These are phyloP conservation scores for Myotis brandtii DNA, from an alignment of 2,113 vertebrate species.

Conservation along the genomic window DNA sequence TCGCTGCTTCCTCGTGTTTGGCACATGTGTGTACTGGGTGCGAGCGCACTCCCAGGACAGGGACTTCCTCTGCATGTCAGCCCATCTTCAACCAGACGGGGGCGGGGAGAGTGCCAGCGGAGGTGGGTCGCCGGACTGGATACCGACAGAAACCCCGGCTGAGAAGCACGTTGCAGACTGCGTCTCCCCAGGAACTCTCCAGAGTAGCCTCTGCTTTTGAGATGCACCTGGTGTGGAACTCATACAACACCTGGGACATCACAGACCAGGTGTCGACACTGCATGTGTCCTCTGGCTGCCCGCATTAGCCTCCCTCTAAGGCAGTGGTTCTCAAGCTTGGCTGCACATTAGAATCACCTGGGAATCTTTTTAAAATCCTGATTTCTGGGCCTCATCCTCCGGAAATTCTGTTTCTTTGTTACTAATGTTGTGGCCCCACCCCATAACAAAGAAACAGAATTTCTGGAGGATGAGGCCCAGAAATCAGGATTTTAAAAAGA, in stretches of 20 bases:
- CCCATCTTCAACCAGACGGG: no score
- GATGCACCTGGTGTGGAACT: background rate
- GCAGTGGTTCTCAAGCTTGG: no score
- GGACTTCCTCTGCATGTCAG: background rate
- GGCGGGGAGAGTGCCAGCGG: background rate
- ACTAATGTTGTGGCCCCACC: no score
- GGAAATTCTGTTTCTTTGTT: no score
- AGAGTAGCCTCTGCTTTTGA: background rate
- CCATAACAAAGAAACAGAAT: no score
- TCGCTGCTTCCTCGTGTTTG: background rate
- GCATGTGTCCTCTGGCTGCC: background rate
- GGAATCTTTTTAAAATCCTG: no score
- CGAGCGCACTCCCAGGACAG: background rate
- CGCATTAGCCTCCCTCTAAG: background rate
- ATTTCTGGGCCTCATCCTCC: no score
- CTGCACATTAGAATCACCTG: no score
- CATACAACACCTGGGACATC: background rate
- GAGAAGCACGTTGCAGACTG: background rate
- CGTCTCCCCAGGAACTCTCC: background rate
- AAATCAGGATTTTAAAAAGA: no score
- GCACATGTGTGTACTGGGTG: background rate
- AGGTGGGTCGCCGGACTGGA: background rate
- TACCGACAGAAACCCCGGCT: background rate
- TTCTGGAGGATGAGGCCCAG: no score
- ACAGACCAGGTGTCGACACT: background rate